Evolutionary conservation across 1,140 invertebrate species (phyloP), one percentile per base, ranked within the genome.

Genomic region (Trichoplusia ni): DNA sequence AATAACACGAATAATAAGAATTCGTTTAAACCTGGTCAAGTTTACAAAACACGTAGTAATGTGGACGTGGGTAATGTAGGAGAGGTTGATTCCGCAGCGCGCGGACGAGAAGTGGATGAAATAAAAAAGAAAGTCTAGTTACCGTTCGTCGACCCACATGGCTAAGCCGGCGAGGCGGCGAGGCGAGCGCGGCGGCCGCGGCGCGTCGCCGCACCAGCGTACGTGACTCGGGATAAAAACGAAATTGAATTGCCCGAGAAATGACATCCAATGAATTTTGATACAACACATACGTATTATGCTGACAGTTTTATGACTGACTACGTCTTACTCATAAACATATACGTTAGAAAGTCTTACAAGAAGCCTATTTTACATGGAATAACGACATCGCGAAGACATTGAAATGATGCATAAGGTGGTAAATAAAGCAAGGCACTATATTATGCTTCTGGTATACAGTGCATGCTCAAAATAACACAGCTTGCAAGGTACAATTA

Each of bases 81-180:
- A 35, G 42, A 60, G 4, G 42, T 14, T 19, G 11, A 37, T 37
- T 35, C 40, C 56, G 16, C 16, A 14, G 31, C 42, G 42, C 16
- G 11, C 42, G 56, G 25, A 60, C 56, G 40, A 46, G 40, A 60
- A 60, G 56, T 60, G 56, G 56, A 60, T 60, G 29, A 46, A 60
- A 60, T 29, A 83, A 82, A 83, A 86, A 86, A 84, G 81, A 82
- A 81, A 84, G 81, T 84, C 68, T 46, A 47, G 70, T 80, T 64
- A 84, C 83, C 83, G 83, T 86, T 82, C 74, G 68, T 62, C 78
- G 83, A 81, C 81, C 81, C 77, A 83, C 72, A 81, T 81, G 76
- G 70, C 63, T 14, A 56, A 59, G 54, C 35, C 29, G 46, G 40
- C 56, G 61, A 21, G 40, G 46, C 19, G 42, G 33, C 23, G 37